Evolutionary conservation across 2,113 vertebrate species (phyloP).

Genomic region (Aplodontia rufa): DNA sequence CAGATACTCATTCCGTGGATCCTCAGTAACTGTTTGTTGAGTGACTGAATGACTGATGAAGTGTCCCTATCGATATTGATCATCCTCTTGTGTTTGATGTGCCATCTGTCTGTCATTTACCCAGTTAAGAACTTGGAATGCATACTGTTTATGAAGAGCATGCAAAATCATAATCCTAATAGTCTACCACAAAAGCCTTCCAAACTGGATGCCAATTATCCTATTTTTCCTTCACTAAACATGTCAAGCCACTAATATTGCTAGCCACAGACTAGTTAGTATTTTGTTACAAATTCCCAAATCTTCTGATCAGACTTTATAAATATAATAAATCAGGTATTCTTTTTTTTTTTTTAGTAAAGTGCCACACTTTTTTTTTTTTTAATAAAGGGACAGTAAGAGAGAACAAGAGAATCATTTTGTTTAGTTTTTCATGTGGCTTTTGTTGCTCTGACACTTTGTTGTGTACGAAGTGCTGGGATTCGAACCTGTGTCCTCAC

Average conservation of each 20-base stretch:
- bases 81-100: not conserved
- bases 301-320: constrained; percentile 16
- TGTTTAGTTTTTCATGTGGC: too few relatives aligned
- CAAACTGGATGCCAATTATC: not conserved
- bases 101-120: not conserved
- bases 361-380: not conserved
- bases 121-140: not conserved
- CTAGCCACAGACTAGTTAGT: not conserved
- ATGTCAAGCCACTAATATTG: not conserved
- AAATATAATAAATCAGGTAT: not conserved
- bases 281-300: not conserved
- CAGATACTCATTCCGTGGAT: not conserved
- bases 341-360: not conserved
- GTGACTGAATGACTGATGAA: not conserved
- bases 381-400: too few relatives aligned
- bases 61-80: not conserved
- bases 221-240: not conserved
- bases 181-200: not conserved
- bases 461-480: too few relatives aligned
- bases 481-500: too few relatives aligned
- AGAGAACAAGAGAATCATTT: too few relatives aligned
- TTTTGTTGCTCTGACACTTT: too few relatives aligned
- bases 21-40: not conserved
- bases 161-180: not conserved
- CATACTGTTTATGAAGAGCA: not conserved